Base-by-base conservation (phyloP, 2,113 vertebrate species). In the Gambusia affinis region DNA sequence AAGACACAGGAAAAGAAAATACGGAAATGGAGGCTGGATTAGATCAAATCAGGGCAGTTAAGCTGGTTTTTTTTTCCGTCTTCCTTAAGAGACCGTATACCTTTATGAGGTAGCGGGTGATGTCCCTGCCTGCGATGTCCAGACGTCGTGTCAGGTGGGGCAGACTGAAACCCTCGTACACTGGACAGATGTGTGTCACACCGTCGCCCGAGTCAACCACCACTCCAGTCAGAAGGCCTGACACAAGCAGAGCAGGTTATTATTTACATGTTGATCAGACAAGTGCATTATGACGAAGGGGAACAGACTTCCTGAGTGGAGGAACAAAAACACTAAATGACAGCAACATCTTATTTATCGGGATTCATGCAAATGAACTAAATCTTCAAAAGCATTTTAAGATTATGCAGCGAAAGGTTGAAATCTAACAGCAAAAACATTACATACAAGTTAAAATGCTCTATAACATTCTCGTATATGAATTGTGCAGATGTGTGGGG, bases 121-220 rank as follows among this genome's bases (percentile, higher is more conserved):
- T 99, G 90, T 99, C 97, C 86, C 98, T 96, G 81, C 98, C 98
- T 31, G 98, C 98, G 0, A 99, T 99, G 89, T 99, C 98, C 85
- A 99, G 94, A 83, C 98, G 95, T 82, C 98, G 95, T 1, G 98
- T 99, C 81, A 99, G 95, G 74, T 99, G 98, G 82, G 98, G 98
- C 78, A 99, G 95, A 83, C 97, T 98, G 92, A 99, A 99, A 12
- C 98, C 98, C 92, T 99, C 98, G 57, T 99, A 99, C n/a, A 99
- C 98, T 6, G 97, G 98, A 89, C 98, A 99, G 82, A 99, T 99
- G 75, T 99, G 98, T 30, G 98, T 99, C 30, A 99, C 98, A 0
- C 98, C 98, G 61, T 99, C 98, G 39, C 98, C 98, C 12, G 98
- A 99, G 91, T 99, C 98, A 80, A 99, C 97, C 7, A 99, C 98